These are phyloP conservation scores for Phylloscopus whistleri DNA, from an alignment of 2,113 vertebrate genomes.

Conservation along the genomic window DNA sequence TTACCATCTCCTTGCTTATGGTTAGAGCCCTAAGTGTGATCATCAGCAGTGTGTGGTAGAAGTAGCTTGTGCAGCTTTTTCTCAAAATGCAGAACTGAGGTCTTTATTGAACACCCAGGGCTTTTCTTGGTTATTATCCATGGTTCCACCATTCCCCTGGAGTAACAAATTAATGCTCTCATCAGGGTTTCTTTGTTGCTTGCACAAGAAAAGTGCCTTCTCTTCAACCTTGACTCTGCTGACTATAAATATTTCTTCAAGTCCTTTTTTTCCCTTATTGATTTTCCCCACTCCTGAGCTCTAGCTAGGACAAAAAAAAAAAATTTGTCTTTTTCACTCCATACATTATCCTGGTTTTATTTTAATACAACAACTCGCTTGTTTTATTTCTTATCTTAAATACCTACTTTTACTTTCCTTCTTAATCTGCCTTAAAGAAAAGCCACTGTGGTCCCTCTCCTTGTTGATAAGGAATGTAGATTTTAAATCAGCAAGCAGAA, in stretches of 20 bases:
- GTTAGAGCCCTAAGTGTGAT: slow-evolving; percentile 48
- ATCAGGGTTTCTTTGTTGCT: slow-evolving; percentile 28
- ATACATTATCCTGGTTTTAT: not conserved
- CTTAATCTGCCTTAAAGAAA: not conserved
- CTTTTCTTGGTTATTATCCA: slow-evolving; percentile 37
- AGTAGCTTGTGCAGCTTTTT: slow-evolving; percentile 63
- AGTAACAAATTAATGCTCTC: slow-evolving; percentile 48
- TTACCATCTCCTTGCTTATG: slow-evolving; percentile 65
- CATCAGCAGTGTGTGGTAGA: slow-evolving; percentile 56
- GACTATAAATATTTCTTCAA: slow-evolving; percentile 40
- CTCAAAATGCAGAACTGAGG: slow-evolving; percentile 13
- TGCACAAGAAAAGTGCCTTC: not conserved
- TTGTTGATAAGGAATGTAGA: slow-evolving; percentile 15
- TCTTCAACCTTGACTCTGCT: slow-evolving; percentile 35
- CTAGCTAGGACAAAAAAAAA: not conserved
- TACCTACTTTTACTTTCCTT: slow-evolving; percentile 20
- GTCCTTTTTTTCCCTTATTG: slow-evolving; percentile 5
- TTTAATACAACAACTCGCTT: not conserved
- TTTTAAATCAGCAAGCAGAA: slow-evolving; percentile 41
- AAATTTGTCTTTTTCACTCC: not conserved
- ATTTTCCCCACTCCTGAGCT: not conserved
- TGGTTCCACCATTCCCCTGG: not conserved
- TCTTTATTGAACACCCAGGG: slow-evolving; percentile 14
- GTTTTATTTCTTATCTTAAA: slow-evolving; percentile 49
- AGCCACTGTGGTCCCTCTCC: not conserved